Base-by-base conservation (phyloP, 2,113 vertebrate species). In the Anoplopoma fimbria region DNA sequence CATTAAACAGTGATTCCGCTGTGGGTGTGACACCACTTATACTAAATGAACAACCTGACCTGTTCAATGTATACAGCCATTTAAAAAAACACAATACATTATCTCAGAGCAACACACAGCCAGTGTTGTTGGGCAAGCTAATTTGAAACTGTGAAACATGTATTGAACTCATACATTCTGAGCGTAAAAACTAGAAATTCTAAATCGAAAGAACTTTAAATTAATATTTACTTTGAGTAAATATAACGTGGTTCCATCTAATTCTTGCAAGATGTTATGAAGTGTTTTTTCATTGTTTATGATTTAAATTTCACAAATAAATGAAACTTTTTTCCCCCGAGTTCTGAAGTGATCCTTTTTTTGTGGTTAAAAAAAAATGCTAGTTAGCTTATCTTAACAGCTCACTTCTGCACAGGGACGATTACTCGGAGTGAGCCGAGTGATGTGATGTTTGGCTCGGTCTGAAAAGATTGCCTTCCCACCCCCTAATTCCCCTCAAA, bases 401-500 rank as follows among this genome's bases (percentile, higher is more conserved):
- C 36, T 69, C 2, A 53, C 75, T 87, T 70, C 31, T 85, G 60
- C 73, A 80, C 40, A 67, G 58, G 40, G 67, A 68, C 71, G 64
- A 75, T 69, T 63, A 87, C 84, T 72, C 84, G 72, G 31, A 68
- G 25, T 79, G 76, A 76, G 58, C 10, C n/a, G 49, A 87, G 40
- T 53, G 81, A 75, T 75, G 69, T 82, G 58, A 27, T 62, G 81
- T 73, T 79, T 89, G 90, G 80, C 70, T 77, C 58, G 14, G 69
- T 70, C 69, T 85, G 88, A 87, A 85, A 82, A 84, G 75, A 90
- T 85, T 38, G n/a, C 36, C 51, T 74, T 71, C 40, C 84, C 86
- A 53, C 83, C 81, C 81, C 53, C 69, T 88, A 85, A 86, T 85
- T 88, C 79, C 61, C 64, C 63, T 85, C 67, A 88, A 82, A 91